Conservation (phyloP, 2,113 vertebrate species). For the Trichomycterus rosablanca region DNA sequence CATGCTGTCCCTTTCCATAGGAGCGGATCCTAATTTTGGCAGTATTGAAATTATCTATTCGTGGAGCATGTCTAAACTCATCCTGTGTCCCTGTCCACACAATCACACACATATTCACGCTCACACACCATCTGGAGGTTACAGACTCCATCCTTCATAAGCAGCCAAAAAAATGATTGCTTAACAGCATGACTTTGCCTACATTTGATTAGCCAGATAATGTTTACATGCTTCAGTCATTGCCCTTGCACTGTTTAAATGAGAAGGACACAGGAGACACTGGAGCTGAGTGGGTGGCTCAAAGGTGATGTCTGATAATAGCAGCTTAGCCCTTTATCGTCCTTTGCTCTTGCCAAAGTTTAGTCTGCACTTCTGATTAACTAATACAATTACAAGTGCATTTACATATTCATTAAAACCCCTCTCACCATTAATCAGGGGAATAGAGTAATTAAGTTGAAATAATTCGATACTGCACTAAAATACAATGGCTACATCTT, state of each 20-base stretch:
- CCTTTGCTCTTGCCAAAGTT: slow-evolving; percentile 25
- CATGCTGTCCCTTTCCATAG: slow-evolving; percentile 33
- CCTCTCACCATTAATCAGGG: no score
- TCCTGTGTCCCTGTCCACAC: slow-evolving; percentile 30
- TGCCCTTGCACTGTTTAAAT: slow-evolving; percentile 32
- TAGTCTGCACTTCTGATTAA: slow-evolving; percentile 4
- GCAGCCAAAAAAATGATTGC: slow-evolving; percentile 50
- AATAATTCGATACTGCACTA: no score
- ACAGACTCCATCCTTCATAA: slow-evolving; percentile 33
- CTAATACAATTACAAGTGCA: no score
- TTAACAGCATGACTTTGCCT: slow-evolving; percentile 44
- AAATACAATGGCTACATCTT: no score
- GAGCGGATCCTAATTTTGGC: slow-evolving; percentile 46
- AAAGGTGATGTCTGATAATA: slow-evolving; percentile 32
- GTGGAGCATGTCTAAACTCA: slow-evolving; percentile 41
- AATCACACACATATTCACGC: neutral
- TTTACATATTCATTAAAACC: no score
- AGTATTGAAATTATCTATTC: slow-evolving; percentile 18
- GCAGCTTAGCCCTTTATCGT: slow-evolving; percentile 24
- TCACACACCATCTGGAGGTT: slow-evolving; percentile 49
- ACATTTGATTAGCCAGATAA: slow-evolving; percentile 46
- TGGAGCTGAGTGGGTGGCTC: slow-evolving; percentile 15
- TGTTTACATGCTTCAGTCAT: slow-evolving; percentile 40
- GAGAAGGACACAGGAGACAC: slow-evolving; percentile 42
- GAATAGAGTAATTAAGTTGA: no score